Percentiles rank a stretch among this genome's conserved stretches.
These are phyloP conservation scores for Python bivittatus DNA, from an alignment of 2,113 vertebrate genomes.

Conservation along the genomic window DNA sequence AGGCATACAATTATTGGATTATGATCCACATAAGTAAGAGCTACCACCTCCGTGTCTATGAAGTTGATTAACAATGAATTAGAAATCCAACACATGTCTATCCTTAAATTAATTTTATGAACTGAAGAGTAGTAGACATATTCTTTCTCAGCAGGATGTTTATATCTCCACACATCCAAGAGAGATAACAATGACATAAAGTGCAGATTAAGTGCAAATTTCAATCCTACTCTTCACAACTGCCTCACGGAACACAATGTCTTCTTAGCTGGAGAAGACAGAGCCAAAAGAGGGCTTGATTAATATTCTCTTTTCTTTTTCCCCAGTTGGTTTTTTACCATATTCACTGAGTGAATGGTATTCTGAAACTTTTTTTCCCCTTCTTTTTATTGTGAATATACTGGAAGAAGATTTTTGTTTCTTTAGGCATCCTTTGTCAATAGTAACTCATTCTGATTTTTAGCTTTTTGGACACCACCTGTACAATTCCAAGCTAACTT, in stretches of 20 bases:
- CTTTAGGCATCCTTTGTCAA: not conserved
- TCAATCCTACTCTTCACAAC: not conserved
- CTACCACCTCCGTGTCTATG: not conserved
- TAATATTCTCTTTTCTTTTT: not conserved
- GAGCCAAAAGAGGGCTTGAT: not conserved
- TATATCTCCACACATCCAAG: not conserved
- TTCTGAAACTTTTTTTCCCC: not conserved
- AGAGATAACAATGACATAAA: not conserved
- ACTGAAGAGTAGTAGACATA: not conserved
- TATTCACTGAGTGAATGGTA: not conserved
- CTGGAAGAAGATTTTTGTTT: not conserved
- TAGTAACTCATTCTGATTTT: not conserved
- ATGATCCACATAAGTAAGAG: not conserved
- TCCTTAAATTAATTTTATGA: not conserved
- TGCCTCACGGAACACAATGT: not conserved
- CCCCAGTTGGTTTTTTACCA: not conserved
- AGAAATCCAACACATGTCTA: not conserved
- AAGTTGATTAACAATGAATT: not conserved
- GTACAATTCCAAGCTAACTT: not conserved
- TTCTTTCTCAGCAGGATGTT: not conserved
- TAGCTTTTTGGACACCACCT: not conserved
- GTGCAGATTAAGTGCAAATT: not conserved
- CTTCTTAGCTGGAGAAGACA: not conserved
- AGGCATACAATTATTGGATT: not conserved
- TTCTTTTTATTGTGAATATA: not conserved